These are phyloP conservation scores for Mormyrus iriodes DNA, from an alignment of 2,113 vertebrate species.

Conservation along the genomic window DNA sequence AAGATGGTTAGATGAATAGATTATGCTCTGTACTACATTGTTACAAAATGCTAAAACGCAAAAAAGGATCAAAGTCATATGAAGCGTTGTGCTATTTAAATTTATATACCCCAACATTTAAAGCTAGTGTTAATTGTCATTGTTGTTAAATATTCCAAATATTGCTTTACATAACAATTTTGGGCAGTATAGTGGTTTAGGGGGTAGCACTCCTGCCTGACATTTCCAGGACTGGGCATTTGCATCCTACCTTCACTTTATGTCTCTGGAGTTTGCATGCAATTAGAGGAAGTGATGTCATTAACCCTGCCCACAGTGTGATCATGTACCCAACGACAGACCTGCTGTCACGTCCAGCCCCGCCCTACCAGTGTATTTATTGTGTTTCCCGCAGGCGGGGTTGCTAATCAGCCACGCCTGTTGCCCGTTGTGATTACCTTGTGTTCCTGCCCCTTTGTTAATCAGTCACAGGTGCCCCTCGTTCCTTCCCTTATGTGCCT, in stretches of 20 bases:
- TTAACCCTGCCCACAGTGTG: neutral
- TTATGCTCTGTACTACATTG: neutral
- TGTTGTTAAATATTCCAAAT: neutral
- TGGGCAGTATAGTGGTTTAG: neutral
- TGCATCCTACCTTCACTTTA: neutral
- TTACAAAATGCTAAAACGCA: neutral
- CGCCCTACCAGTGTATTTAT: too few species aligned
- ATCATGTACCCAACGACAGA: neutral
- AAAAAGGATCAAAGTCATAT: neutral
- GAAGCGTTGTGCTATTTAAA: neutral
- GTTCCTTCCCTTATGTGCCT: too few species aligned
- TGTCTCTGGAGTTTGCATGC: too few species aligned
- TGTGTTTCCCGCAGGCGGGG: too few species aligned
- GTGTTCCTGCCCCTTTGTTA: too few species aligned
- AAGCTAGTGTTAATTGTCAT: neutral
- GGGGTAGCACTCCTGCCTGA: neutral
- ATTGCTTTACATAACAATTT: neutral
- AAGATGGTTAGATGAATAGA: neutral
- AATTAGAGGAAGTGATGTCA: neutral
- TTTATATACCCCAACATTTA: neutral
- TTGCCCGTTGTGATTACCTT: too few species aligned
- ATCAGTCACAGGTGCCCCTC: too few species aligned
- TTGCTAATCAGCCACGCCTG: too few species aligned
- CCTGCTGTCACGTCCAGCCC: too few species aligned
- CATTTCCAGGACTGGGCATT: neutral